phyloP scores from a whole-genome alignment of 2,888 invertebrate genomes.

The Ephialtes manifestator region DNA sequence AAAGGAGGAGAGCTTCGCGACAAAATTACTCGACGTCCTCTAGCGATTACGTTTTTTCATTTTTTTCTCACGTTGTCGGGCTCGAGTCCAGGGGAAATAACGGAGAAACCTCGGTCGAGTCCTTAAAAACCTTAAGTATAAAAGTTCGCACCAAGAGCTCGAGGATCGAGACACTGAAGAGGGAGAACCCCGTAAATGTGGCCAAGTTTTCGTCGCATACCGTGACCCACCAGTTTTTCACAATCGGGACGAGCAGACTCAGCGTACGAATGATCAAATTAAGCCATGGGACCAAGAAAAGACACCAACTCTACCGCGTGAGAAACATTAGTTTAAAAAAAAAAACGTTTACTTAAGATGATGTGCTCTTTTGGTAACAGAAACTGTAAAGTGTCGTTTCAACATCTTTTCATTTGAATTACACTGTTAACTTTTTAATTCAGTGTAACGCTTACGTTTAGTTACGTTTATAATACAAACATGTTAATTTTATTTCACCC shows the following conservation, averaged over 20 bases:
- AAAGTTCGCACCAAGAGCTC: conserved; percentile 46
- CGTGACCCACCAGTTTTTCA: conserved; percentile 41
- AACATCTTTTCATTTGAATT: no score
- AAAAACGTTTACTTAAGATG: not conserved
- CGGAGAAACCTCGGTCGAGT: conserved; percentile 23
- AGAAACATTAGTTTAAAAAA: conserved; percentile 28
- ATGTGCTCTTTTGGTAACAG: no score
- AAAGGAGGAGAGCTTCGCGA: conserved; percentile 18
- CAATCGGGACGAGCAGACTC: conserved; percentile 49
- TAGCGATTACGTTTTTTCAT: conserved; percentile 41
- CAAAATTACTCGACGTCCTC: conserved; percentile 63
- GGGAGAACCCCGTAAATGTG: conserved; percentile 43
- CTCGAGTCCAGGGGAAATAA: conserved; percentile 56
- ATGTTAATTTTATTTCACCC: no score
- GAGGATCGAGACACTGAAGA: not conserved
- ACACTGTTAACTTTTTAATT: no score
- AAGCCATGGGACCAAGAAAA: conserved; percentile 44
- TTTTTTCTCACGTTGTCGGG: conserved; percentile 39
- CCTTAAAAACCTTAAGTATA: conserved; percentile 57
- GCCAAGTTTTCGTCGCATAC: conserved; percentile 56
- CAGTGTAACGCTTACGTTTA: no score
- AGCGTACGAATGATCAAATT: conserved; percentile 63
- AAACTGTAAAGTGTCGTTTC: no score
- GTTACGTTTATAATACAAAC: no score
- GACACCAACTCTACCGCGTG: conserved; percentile 8